Percentiles rank a stretch among this genome's conserved stretches.
Conservation (phyloP, 2,888 invertebrate species). For the Tigriopus californicus region DNA sequence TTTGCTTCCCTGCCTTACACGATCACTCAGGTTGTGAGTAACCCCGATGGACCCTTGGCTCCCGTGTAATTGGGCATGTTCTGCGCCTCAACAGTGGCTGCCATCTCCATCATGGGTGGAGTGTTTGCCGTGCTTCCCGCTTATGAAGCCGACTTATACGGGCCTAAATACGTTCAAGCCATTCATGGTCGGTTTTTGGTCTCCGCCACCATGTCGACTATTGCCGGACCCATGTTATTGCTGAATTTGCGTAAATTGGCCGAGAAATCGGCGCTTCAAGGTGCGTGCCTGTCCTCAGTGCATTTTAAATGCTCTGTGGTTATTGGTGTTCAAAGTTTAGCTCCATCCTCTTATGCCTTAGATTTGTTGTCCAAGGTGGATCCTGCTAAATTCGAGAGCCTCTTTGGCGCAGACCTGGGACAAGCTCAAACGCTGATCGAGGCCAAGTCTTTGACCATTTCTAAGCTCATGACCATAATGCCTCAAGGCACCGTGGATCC, state of each 20-base stretch:
- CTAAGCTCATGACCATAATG: constrained; percentile 15
- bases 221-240: constrained; percentile 8
- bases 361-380: constrained; percentile 14
- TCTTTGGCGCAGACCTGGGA: constrained; percentile 6
- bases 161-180: constrained; percentile 15
- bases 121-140: constrained; percentile 15
- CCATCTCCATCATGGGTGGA: constrained; percentile 15
- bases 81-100: constrained; percentile 14
- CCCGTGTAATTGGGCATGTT: constrained; percentile 12
- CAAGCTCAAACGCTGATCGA: constrained; percentile 14
- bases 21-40: constrained; percentile 10
- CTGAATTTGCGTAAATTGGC: constrained; percentile 15
- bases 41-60: constrained; percentile 11
- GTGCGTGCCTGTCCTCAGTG: too few relatives aligned
- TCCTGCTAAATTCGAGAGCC: constrained; percentile 1
- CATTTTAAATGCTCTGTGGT: neutral
- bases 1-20: constrained; percentile 12
- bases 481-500: constrained; percentile 14
- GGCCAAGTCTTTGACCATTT: constrained; percentile 14
- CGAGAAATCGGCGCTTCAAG: constrained; percentile 12
- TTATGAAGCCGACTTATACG: constrained; percentile 15
- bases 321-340: neutral
- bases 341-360: neutral
- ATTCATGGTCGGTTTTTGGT: constrained; percentile 15
- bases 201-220: constrained; percentile 13